Base-by-base conservation (phyloP, 2,888 invertebrate species). In the Copidosoma aretas region DNA sequence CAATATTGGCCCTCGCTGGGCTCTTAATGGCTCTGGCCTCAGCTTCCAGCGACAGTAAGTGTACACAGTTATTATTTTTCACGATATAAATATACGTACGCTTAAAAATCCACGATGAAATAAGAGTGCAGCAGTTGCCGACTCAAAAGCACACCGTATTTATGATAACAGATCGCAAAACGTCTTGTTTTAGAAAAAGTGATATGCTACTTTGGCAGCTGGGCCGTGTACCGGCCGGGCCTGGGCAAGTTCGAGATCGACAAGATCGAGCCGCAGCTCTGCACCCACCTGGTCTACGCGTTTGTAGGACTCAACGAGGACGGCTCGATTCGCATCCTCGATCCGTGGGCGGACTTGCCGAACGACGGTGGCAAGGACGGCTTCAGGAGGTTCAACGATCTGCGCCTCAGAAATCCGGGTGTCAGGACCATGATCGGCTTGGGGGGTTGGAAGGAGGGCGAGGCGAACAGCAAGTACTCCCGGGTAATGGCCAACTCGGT, bases 181-280 rank as follows among this genome's bases (percentile, higher is more conserved):
- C 32, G 32, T 17, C 15, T 57, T 24, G 22, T 64, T 53, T 1
- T 77, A 91, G 90, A 89, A 73, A 84, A 87, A 67, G 84, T 93
- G 0, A 86, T 92, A 0, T 93, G 94, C 76, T 94, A 93, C 81
- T 91, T 89, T 73, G 91, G 91, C 14, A 89, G 90, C 15, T 93
- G 93, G 93, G 87, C 93, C 0, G 88, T 88, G 0, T 92, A 93
- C 77, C 87, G 93, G 46, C 81, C 79, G 0, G 88, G 87, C 0
- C 78, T 84, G 59, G 93, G 93, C 0, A 87, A 89, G 78, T 93
- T 90, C 75, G 86, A 88, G 12, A 88, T 92, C 0, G 85, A 86
- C 14, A 76, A 91, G 69, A 90, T 93, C 52, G 88, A 93, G 75
- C 87, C 91, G 0, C 81, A 81, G 12, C 83, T 91, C 0, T 94